phyloP scores from a whole-genome alignment of 1,140 invertebrate species.

The Brachionus sp. region DNA sequence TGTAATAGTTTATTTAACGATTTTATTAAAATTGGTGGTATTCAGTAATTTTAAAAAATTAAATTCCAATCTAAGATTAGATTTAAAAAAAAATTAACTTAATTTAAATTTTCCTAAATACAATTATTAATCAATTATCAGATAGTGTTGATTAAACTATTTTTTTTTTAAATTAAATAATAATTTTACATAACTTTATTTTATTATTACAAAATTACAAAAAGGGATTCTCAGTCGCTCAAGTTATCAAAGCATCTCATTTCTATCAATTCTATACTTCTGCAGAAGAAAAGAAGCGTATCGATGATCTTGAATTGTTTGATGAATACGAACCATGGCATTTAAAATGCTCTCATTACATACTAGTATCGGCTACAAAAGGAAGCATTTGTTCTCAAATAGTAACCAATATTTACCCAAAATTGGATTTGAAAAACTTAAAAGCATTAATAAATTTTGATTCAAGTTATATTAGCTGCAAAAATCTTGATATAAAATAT shows the following conservation, averaged over 20 bases:
- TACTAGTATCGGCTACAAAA: conserved; percentile 50
- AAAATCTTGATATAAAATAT: not conserved
- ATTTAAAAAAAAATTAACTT: too few species aligned
- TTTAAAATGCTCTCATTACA: conserved; percentile 63
- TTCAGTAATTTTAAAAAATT: too few species aligned
- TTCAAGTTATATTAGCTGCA: not conserved
- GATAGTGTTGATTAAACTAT: too few species aligned
- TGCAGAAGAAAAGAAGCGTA: conserved; percentile 53
- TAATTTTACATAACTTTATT: not conserved
- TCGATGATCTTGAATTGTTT: conserved; percentile 61
- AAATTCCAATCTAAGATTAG: too few species aligned
- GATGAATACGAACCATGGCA: conserved; percentile 65
- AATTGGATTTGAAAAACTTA: not conserved
- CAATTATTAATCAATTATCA: too few species aligned
- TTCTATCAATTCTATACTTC: conserved; percentile 55
- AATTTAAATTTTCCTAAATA: too few species aligned
- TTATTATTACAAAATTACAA: not conserved
- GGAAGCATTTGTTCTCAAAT: not conserved
- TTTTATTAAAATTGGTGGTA: too few species aligned
- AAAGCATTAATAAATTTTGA: not conserved
- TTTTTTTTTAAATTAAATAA: not conserved
- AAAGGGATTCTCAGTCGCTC: conserved; percentile 60
- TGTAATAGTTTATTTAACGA: too few species aligned
- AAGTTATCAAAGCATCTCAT: conserved; percentile 58
- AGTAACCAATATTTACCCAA: not conserved